phyloP scores from a whole-genome alignment of 1,140 invertebrate species.

The Amyelois transitella region DNA sequence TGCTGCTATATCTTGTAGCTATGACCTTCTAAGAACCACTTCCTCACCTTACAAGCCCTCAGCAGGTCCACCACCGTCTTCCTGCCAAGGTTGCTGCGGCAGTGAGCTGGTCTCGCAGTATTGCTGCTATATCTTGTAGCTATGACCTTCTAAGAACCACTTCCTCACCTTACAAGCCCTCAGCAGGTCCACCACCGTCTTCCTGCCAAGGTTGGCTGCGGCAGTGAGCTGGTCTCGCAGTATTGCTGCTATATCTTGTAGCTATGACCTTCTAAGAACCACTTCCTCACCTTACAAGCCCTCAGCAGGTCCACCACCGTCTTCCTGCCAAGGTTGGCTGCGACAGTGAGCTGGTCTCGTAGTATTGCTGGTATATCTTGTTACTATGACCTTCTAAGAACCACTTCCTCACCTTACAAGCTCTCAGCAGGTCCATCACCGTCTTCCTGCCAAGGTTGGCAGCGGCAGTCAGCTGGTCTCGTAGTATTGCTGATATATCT shows the following conservation, averaged over 20 bases:
- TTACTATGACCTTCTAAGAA: slow-evolving; percentile 75
- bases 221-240: slow-evolving; percentile 95
- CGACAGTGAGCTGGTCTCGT: slow-evolving; percentile 96
- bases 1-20: no score
- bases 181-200: slow-evolving; percentile 96
- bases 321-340: slow-evolving; percentile 96
- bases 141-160: no score
- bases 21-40: no score
- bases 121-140: no score
- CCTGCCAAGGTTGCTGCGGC: slow-evolving; percentile 96
- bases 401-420: slow-evolving; percentile 79
- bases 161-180: slow-evolving; percentile 90
- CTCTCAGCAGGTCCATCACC: slow-evolving; percentile 93
- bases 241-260: slow-evolving; percentile 96
- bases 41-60: slow-evolving; percentile 89
- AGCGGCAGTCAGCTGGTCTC: slow-evolving; percentile 97
- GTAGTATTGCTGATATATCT: no score
- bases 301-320: slow-evolving; percentile 95
- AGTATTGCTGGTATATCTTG: slow-evolving; percentile 93
- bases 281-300: slow-evolving; percentile 81
- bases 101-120: slow-evolving; percentile 98
- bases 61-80: slow-evolving; percentile 97
- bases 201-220: slow-evolving; percentile 96
- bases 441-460: slow-evolving; percentile 97
- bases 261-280: slow-evolving; percentile 44